These are phyloP conservation scores for Poeciliopsis turneri DNA, from an alignment of 2,797 vertebrate genomes.

Conservation along the genomic window DNA sequence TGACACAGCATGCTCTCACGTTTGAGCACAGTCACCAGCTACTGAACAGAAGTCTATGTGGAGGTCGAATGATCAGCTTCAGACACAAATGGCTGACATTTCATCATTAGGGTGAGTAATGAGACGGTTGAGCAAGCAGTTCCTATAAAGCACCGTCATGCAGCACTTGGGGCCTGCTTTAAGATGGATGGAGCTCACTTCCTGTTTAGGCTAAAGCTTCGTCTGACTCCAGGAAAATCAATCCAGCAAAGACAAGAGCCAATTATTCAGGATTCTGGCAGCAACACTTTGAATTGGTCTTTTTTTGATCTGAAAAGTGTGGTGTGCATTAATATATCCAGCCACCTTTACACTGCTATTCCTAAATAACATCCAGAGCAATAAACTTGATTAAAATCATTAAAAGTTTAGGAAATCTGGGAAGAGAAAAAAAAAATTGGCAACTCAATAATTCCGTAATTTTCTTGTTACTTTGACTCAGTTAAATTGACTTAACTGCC, in stretches of 20 bases:
- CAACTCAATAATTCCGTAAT: too few species aligned
- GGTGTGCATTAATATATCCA: background rate
- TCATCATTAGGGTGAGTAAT: background rate
- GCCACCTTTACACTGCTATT: background rate
- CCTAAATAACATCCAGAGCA: background rate
- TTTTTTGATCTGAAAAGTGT: background rate
- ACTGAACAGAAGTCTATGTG: background rate
- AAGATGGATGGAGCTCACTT: background rate
- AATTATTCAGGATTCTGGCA: background rate
- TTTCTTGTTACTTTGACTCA: too few species aligned
- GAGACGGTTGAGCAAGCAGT: constrained; percentile 1
- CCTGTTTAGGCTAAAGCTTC: background rate
- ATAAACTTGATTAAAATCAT: background rate
- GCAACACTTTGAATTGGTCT: background rate
- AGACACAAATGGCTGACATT: background rate
- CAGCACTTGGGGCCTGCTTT: background rate
- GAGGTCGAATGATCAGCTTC: background rate
- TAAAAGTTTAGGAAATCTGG: too few species aligned
- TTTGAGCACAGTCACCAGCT: background rate
- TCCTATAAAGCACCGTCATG: background rate
- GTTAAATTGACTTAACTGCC: too few species aligned
- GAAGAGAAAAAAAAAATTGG: too few species aligned
- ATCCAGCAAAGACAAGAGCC: background rate
- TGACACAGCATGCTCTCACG: background rate
- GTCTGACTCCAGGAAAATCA: background rate